Percentiles rank a stretch among this genome's conserved stretches.
phyloP scores from a whole-genome alignment of 2,888 invertebrate species.

The Lordiphosa andalusiaca region DNA sequence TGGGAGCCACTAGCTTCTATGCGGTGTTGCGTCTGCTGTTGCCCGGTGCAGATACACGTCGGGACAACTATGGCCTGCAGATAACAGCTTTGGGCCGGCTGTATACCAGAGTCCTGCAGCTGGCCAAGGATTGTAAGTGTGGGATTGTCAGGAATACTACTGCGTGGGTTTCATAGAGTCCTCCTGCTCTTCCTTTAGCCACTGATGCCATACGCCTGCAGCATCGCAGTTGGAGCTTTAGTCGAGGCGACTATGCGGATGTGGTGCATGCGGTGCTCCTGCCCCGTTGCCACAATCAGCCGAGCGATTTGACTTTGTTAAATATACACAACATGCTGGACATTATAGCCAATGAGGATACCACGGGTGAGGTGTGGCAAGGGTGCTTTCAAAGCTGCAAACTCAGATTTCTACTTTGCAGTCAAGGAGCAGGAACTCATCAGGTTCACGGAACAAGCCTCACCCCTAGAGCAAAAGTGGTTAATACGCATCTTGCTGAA shows the following conservation, averaged over 20 bases:
- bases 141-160: too few relatives aligned
- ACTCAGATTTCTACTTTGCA: slow-evolving; percentile 17
- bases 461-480: slow-evolving; percentile 93
- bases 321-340: slow-evolving; percentile 89
- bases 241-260: slow-evolving; percentile 88
- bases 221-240: slow-evolving; percentile 52
- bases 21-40: slow-evolving; percentile 89
- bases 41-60: slow-evolving; percentile 88
- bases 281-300: slow-evolving; percentile 80
- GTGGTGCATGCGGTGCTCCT: slow-evolving; percentile 87
- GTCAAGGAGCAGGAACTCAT: slow-evolving; percentile 84
- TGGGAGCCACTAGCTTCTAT: slow-evolving; percentile 83
- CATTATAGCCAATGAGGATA: slow-evolving; percentile 85
- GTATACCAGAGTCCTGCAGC: slow-evolving; percentile 88
- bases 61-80: slow-evolving; percentile 91
- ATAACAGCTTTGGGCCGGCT: slow-evolving; percentile 86
- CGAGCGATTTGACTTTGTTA: slow-evolving; percentile 83
- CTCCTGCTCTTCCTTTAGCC: slow-evolving; percentile 63
- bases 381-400: too few relatives aligned
- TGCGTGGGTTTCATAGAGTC: too few relatives aligned
- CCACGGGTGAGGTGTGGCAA: slow-evolving; percentile 81
- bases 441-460: slow-evolving; percentile 85
- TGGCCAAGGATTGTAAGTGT: slow-evolving; percentile 84
- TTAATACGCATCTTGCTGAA: slow-evolving; percentile 93
- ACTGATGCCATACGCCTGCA: slow-evolving; percentile 78